phyloP scores from a whole-genome alignment of 2,113 vertebrate genomes.

The Pagrus major region DNA sequence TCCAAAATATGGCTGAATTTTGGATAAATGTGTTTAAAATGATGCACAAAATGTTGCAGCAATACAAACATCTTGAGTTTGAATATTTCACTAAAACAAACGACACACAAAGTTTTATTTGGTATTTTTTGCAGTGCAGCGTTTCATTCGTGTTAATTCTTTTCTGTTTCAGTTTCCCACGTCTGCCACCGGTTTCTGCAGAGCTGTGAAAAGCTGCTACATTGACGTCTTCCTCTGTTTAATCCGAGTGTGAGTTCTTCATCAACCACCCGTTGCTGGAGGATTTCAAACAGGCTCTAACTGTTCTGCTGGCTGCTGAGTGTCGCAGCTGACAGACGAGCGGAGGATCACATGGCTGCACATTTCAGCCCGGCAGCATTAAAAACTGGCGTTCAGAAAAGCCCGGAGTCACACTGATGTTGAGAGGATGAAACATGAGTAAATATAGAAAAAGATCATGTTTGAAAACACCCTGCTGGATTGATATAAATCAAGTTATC shows the following conservation, averaged over 20 bases:
- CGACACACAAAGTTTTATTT: too few species aligned
- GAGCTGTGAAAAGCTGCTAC: background rate
- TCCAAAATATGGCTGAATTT: too few species aligned
- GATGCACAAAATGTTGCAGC: too few species aligned
- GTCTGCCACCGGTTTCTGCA: background rate
- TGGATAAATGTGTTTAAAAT: too few species aligned
- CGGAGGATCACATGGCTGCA: constrained; percentile 18
- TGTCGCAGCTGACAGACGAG: background rate
- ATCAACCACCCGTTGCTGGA: constrained; percentile 23
- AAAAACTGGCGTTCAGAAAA: background rate
- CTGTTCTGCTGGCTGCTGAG: constrained; percentile 1
- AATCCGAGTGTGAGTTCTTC: background rate
- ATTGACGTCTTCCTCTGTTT: background rate
- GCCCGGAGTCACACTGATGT: background rate
- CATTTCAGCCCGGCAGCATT: background rate
- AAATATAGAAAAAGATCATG: background rate
- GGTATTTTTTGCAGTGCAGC: too few species aligned
- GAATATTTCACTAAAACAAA: too few species aligned
- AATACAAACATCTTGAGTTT: too few species aligned
- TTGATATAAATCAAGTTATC: background rate
- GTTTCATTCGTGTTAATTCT: background rate
- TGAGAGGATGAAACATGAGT: accelerated
- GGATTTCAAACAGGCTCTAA: background rate
- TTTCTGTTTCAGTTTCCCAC: background rate
- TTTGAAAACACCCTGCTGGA: background rate